Conservation (phyloP, 2,797 vertebrate genomes). For the Esox lucius region DNA sequence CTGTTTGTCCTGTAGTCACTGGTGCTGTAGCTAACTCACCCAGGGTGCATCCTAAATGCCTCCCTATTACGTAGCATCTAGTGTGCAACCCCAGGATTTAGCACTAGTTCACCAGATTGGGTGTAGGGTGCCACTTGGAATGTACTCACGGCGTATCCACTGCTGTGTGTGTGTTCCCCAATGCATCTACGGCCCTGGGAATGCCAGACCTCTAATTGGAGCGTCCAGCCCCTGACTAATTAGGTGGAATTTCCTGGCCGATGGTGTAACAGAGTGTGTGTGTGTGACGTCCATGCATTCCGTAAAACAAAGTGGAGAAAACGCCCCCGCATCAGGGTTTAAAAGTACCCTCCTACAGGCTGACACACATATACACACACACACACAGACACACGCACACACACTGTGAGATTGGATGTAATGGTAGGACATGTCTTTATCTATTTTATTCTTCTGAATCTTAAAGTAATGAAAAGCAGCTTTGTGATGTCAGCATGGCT, state of each 20-base stretch:
- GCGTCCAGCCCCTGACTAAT: slow-evolving; percentile 68
- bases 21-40: too few relatives aligned
- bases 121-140: not conserved
- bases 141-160: slow-evolving; percentile 10
- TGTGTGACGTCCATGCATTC: slow-evolving; percentile 9
- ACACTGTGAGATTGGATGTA: too few relatives aligned
- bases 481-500: too few relatives aligned
- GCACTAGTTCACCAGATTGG: not conserved
- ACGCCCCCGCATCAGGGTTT: slow-evolving; percentile 16
- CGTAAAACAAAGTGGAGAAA: slow-evolving; percentile 40
- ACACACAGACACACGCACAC: too few relatives aligned
- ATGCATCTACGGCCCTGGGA: slow-evolving; percentile 63
- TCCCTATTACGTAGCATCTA: not conserved
- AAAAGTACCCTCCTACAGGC: not conserved
- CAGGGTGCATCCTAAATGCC: not conserved
- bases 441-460: too few relatives aligned
- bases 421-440: not conserved
- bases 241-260: slow-evolving; percentile 76
- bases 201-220: slow-evolving; percentile 71
- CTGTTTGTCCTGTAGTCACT: too few relatives aligned
- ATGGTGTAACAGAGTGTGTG: slow-evolving; percentile 15
- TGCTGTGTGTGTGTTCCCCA: slow-evolving; percentile 46
- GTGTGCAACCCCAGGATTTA: not conserved
- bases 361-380: slow-evolving; percentile 9
- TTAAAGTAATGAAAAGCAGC: too few relatives aligned